phyloP scores from a whole-genome alignment of 2,888 invertebrate species.

The Tachina fera region DNA sequence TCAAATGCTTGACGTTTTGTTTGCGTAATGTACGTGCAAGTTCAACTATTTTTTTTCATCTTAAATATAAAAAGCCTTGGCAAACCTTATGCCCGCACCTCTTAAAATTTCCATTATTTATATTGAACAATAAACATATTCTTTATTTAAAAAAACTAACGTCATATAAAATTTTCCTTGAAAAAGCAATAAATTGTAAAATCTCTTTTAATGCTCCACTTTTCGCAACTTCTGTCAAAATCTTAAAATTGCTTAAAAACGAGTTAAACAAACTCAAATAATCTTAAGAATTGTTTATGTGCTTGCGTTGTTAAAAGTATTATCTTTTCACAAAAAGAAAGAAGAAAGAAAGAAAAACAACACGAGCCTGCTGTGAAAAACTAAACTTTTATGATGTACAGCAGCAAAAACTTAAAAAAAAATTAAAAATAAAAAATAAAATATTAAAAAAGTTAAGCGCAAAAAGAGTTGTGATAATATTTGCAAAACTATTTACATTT shows the following conservation, averaged over 20 bases:
- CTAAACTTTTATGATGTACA: slow-evolving; percentile 56
- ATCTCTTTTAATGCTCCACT: slow-evolving; percentile 43
- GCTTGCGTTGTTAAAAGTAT: slow-evolving; percentile 58
- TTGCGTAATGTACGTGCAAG: too few relatives aligned
- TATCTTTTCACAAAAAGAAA: slow-evolving; percentile 17
- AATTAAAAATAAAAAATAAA: slow-evolving; percentile 5
- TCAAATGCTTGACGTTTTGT: too few relatives aligned
- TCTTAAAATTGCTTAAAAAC: slow-evolving; percentile 52
- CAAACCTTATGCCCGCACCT: not conserved
- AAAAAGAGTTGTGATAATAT: slow-evolving; percentile 79
- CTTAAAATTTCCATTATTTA: not conserved
- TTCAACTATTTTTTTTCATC: not conserved
- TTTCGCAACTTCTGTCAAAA: slow-evolving; percentile 57
- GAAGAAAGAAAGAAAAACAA: slow-evolving; percentile 14
- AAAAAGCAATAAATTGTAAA: slow-evolving; percentile 21
- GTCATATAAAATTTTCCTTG: slow-evolving; percentile 6
- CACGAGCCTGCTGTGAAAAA: slow-evolving; percentile 46
- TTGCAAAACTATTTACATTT: slow-evolving; percentile 80
- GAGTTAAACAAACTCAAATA: slow-evolving; percentile 33
- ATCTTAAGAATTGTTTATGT: slow-evolving; percentile 51
- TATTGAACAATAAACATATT: slow-evolving; percentile 11
- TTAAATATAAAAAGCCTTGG: not conserved
- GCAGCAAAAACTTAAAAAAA: not conserved
- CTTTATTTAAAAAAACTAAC: not conserved
- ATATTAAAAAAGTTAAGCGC: slow-evolving; percentile 53